Conservation (phyloP, 2,113 vertebrate species). For the Numenius arquata region DNA sequence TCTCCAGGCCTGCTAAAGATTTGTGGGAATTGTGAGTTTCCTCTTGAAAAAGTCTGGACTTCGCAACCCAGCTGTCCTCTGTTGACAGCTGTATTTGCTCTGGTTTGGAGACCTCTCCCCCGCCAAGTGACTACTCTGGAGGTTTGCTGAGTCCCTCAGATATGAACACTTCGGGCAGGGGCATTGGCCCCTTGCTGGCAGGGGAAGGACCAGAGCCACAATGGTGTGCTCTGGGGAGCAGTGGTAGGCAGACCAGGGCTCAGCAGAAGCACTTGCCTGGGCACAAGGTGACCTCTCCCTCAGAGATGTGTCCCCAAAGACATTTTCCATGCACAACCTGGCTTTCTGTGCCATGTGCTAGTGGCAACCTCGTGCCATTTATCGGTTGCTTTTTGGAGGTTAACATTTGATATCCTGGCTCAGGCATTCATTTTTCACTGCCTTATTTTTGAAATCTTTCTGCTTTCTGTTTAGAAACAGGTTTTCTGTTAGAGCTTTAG, state of each 20-base stretch:
- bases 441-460: neutral
- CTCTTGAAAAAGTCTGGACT: neutral
- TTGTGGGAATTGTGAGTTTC: neutral
- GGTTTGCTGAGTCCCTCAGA: neutral
- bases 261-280: neutral
- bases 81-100: neutral
- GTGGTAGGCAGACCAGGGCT: rapidly evolving
- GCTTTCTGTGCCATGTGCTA: neutral
- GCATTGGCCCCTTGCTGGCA: rapidly evolving
- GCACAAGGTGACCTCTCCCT: neutral
- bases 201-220: neutral
- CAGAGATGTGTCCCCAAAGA: neutral
- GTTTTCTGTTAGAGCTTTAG: neutral
- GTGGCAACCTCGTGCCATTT: neutral
- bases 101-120: neutral
- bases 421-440: neutral
- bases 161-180: neutral
- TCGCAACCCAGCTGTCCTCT: neutral
- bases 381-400: neutral
- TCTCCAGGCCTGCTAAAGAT: neutral
- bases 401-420: neutral
- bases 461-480: neutral
- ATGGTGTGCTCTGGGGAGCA: rapidly evolving
- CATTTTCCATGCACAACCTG: neutral
- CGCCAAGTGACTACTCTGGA: rapidly evolving